phyloP scores from a whole-genome alignment of 2,797 vertebrate genomes.

The Margarornis squamiger region DNA sequence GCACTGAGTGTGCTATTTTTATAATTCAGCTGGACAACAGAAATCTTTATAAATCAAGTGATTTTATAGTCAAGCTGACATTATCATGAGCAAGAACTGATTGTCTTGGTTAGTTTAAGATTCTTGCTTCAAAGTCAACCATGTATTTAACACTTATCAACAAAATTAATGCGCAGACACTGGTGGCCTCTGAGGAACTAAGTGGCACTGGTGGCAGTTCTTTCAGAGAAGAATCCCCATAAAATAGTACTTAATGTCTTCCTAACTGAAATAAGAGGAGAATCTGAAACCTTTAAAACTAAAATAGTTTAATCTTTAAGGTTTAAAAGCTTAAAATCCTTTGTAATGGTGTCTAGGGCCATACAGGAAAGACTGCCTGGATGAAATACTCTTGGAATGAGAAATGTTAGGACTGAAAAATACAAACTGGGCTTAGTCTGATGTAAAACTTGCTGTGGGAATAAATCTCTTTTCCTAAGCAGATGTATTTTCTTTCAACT shows the following conservation, averaged over 20 bases:
- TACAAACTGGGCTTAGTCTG: not conserved
- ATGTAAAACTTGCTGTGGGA: not conserved
- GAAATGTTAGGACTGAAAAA: not conserved
- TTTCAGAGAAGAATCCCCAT: not conserved
- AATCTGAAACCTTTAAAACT: not conserved
- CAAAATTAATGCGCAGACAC: conserved; percentile 43
- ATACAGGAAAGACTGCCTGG: not conserved
- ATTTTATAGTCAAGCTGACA: conserved; percentile 31
- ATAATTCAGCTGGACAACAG: not conserved
- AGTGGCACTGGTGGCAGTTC: not conserved
- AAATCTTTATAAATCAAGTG: conserved; percentile 40
- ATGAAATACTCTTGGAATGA: not conserved
- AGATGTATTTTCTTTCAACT: not conserved
- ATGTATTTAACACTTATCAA: conserved; percentile 45
- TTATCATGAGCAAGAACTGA: conserved; percentile 3
- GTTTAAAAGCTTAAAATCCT: not conserved
- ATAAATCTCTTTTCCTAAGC: not conserved
- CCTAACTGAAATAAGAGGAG: conserved; percentile 10
- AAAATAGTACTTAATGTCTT: not conserved
- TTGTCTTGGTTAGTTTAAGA: conserved; percentile 17
- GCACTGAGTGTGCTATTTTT: not conserved
- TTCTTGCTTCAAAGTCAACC: conserved; percentile 24
- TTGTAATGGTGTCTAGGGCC: not conserved
- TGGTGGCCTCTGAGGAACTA: not conserved
- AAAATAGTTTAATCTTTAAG: not conserved